These are phyloP conservation scores for Diogma glabrata DNA, from an alignment of 2,888 invertebrate species.

Conservation along the genomic window DNA sequence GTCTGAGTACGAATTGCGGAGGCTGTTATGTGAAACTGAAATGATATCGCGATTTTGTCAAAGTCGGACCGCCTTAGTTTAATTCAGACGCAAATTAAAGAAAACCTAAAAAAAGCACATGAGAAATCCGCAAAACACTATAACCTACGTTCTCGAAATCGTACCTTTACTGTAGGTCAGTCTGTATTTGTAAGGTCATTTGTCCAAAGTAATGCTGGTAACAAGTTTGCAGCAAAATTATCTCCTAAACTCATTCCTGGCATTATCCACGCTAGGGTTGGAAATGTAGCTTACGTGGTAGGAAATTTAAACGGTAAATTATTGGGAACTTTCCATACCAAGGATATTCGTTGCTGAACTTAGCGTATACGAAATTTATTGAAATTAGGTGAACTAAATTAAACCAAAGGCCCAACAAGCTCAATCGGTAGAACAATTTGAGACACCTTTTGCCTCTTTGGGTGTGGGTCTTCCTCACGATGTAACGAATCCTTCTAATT, in stretches of 20 bases:
- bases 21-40: too few species aligned
- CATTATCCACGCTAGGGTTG: background rate
- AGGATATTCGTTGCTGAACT: conserved; percentile 3
- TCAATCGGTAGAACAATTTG: too few species aligned
- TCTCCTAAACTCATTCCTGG: background rate
- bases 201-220: background rate
- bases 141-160: background rate
- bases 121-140: background rate
- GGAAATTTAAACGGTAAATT: background rate
- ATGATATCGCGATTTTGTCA: too few species aligned
- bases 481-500: too few species aligned
- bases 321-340: background rate
- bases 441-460: too few species aligned
- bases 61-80: too few species aligned
- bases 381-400: too few species aligned
- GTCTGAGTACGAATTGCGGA: too few species aligned
- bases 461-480: too few species aligned
- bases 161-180: background rate
- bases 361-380: too few species aligned
- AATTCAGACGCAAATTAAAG: too few species aligned
- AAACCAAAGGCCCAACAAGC: too few species aligned
- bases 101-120: background rate
- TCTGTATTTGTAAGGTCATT: background rate
- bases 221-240: background rate
- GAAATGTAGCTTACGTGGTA: background rate